Percentiles rank a stretch among this genome's conserved stretches.
Conservation (phyloP, 1,140 invertebrate species). For the Asobara japonica region DNA sequence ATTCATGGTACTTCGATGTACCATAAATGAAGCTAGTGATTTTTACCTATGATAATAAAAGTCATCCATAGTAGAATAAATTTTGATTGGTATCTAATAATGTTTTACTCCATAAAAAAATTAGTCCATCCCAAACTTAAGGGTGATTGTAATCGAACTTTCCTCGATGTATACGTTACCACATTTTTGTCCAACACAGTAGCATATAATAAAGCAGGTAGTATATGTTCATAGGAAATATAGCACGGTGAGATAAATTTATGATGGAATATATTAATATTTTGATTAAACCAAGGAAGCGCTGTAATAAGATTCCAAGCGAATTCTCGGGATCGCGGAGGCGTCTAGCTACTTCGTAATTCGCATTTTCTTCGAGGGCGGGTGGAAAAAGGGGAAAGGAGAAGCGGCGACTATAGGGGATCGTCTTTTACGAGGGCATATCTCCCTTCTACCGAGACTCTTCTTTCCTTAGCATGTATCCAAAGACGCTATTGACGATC, state of each 20-base stretch:
- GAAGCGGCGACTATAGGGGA: slow-evolving; percentile 35
- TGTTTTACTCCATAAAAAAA: too few species aligned
- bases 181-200: too few species aligned
- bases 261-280: slow-evolving; percentile 5
- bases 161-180: too few species aligned
- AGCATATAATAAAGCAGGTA: too few species aligned
- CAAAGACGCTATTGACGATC: slow-evolving; percentile 45
- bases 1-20: too few species aligned
- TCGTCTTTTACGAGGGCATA: slow-evolving; percentile 56
- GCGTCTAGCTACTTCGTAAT: slow-evolving; percentile 48
- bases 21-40: too few species aligned
- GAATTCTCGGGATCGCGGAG: slow-evolving; percentile 13
- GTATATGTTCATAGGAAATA: not conserved
- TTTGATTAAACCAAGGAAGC: slow-evolving; percentile 24
- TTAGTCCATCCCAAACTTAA: too few species aligned
- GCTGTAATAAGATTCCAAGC: slow-evolving; percentile 22
- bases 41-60: too few species aligned
- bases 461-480: slow-evolving; percentile 28
- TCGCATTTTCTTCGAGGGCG: slow-evolving; percentile 60
- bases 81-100: too few species aligned
- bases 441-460: slow-evolving; percentile 44
- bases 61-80: too few species aligned
- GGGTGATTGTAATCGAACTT: too few species aligned
- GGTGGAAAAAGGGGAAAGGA: not conserved
- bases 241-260: not conserved